Conservation (phyloP, 2,113 vertebrate genomes). For the Campylomormyrus tamandua region DNA sequence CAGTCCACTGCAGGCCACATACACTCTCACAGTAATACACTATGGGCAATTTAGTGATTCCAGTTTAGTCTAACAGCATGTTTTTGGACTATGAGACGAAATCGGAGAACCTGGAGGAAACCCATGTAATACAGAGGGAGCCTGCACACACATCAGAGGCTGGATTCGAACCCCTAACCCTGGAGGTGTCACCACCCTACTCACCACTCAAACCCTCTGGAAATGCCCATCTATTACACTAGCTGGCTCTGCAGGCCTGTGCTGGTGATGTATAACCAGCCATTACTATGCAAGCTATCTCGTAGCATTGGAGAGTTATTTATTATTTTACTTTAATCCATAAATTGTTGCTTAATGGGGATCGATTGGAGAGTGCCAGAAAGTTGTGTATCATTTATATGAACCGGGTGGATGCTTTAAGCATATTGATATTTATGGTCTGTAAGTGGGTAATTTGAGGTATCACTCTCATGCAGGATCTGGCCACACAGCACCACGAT, state of each 20-base stretch:
- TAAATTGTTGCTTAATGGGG: neutral
- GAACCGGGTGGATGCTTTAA: neutral
- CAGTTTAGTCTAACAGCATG: neutral
- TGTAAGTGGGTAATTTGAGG: neutral
- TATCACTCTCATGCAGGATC: neutral
- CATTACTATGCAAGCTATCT: neutral
- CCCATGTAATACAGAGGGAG: neutral
- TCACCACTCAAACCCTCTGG: neutral
- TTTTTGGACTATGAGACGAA: neutral
- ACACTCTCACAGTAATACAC: neutral
- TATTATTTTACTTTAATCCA: neutral
- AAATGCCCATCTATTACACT: neutral
- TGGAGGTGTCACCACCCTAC: neutral
- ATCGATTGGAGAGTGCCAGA: neutral
- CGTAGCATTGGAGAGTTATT: neutral
- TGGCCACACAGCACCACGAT: neutral
- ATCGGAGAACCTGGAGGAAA: neutral
- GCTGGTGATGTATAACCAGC: neutral
- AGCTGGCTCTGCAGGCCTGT: neutral
- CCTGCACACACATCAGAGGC: neutral
- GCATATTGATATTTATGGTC: slow-evolving; percentile 4
- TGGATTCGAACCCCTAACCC: neutral
- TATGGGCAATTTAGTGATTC: neutral
- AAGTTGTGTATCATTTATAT: neutral
- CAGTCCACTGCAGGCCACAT: neutral